phyloP scores from a whole-genome alignment of 2,113 vertebrate genomes.

The Myrmophylax atrothorax region DNA sequence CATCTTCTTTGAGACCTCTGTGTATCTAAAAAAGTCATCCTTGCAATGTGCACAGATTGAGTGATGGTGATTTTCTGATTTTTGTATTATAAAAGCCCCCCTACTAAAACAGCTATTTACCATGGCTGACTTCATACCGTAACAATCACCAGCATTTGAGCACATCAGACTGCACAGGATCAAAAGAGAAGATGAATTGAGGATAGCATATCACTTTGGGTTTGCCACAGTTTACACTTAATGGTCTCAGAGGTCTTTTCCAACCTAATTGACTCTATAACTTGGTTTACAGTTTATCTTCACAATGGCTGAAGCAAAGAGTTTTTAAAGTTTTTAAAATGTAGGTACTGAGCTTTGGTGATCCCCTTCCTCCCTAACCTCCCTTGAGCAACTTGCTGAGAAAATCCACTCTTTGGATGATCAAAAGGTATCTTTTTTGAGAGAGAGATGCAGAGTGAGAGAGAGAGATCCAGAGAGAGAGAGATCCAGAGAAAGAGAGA shows the following conservation, averaged over 20 bases:
- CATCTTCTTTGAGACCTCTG: neutral
- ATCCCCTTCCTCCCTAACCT: neutral
- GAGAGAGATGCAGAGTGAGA: too few species aligned
- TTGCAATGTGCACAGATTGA: neutral
- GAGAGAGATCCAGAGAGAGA: neutral
- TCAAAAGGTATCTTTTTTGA: neutral
- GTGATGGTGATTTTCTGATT: neutral
- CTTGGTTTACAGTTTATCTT: neutral
- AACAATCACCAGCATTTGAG: neutral
- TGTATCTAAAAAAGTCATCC: neutral
- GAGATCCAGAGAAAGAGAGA: too few species aligned
- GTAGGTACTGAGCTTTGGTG: neutral
- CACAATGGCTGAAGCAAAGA: neutral
- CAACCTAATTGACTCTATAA: neutral
- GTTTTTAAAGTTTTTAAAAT: neutral
- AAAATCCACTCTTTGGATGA: neutral
- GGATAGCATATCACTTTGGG: neutral
- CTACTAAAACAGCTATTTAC: too few species aligned
- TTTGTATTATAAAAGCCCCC: neutral
- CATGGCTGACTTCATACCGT: too few species aligned
- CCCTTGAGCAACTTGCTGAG: neutral
- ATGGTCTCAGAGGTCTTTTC: neutral
- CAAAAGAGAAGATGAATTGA: neutral
- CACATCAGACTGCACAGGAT: neutral
- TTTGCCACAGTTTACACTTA: neutral